Conservation (phyloP, 2,888 invertebrate species). For the Mylabris sibirica region DNA sequence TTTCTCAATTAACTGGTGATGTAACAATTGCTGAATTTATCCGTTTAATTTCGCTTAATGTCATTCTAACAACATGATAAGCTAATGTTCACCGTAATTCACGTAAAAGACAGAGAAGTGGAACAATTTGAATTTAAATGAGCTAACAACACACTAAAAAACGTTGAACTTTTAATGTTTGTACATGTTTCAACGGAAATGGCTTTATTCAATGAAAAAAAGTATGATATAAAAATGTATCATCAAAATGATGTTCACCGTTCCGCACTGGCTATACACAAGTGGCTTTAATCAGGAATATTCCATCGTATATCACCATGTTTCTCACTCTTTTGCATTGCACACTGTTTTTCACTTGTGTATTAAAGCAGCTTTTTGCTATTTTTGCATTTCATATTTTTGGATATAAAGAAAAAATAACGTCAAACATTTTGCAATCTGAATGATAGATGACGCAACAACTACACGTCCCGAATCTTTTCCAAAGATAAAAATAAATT, state of each 20-base stretch:
- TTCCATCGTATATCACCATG: background rate
- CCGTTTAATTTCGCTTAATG: background rate
- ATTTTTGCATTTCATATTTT: background rate
- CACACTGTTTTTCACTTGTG: background rate
- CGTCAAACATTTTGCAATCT: constrained; percentile 11
- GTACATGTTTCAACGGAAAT: background rate
- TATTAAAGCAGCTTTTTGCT: background rate
- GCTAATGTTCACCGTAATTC: background rate
- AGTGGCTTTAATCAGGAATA: constrained; percentile 7
- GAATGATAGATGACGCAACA: constrained; percentile 15
- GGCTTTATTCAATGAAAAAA: background rate
- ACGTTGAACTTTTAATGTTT: background rate
- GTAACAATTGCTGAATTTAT: background rate
- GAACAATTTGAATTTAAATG: background rate
- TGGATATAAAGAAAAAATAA: background rate
- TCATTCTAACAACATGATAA: background rate
- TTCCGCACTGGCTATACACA: background rate
- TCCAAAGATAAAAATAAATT: background rate
- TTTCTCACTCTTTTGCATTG: background rate
- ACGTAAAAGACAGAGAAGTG: background rate
- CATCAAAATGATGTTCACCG: background rate
- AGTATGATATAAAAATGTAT: background rate
- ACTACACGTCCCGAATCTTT: background rate
- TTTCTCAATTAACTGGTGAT: background rate
- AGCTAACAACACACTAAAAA: background rate